Evolutionary conservation across 2,797 vertebrate genomes (phyloP), one percentile per base, ranked within the genome.

Genomic region (Emys orbicularis): DNA sequence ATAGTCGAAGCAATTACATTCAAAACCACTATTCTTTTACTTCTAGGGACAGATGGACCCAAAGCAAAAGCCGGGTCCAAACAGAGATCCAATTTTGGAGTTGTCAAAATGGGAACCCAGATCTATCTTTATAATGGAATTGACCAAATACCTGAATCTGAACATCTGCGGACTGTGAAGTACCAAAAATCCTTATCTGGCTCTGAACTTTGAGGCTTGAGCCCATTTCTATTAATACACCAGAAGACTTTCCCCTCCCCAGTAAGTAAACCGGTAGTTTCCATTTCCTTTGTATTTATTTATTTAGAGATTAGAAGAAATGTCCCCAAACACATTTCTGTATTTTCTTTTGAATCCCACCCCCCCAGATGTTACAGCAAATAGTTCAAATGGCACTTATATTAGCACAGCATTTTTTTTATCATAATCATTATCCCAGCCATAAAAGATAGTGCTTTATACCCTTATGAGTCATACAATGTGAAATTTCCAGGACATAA

Each of bases 371-470:
- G 19, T 84, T 87, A 27, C 21, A 80, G 23, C 80, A 80, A 72
- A 72, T 6, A 82, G 21, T 80, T 89, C 29, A 93, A 53, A 59
- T 9, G 1, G 16, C 94, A 83, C 2, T 86, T 25, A 19, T 5
- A 37, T 77, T 68, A 93, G 44, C 49, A 57, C 85, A 86, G 0
- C 11, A 10, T 27, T 88, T 88, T 81, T 76, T 76, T 79, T 11
- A 15, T 76, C 34, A 52, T 54, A 84, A 81, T 12, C 29, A 85
- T 88, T 84, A 90, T 29, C 9, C 3, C 88, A 12, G 5, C 23
- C 49, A 47, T 53, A 89, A 93, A 95, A 92, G 49, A 90, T 2
- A 94, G 13, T 10, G 5, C 13, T 93, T 83, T 93, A 19, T 77
- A 82, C 52, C 81, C 15, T 92, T 92, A 57, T 93, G 37, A 90